phyloP scores from a whole-genome alignment of 2,113 vertebrate species.

The Chamaea fasciata region DNA sequence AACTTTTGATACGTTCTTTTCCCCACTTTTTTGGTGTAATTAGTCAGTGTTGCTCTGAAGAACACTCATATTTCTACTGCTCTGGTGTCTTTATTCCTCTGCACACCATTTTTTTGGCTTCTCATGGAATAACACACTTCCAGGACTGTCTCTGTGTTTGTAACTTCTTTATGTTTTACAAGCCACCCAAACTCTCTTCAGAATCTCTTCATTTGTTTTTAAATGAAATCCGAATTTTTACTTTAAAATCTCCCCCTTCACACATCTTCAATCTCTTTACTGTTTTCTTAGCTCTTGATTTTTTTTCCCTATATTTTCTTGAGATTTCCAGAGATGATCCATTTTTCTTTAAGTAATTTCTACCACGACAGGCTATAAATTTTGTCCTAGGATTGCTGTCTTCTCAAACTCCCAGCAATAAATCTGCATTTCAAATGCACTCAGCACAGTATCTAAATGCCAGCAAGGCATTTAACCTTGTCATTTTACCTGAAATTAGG shows the following conservation, averaged over 20 bases:
- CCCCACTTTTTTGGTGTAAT: background rate
- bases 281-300: background rate
- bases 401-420: background rate
- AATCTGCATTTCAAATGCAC: constrained; percentile 32
- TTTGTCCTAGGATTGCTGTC: background rate
- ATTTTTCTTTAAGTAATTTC: background rate
- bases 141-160: background rate
- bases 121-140: background rate
- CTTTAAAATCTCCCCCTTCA: background rate
- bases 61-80: background rate
- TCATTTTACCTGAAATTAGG: constrained; percentile 27
- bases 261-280: background rate
- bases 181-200: background rate
- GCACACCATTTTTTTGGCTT: background rate
- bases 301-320: background rate
- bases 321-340: background rate
- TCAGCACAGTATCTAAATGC: background rate
- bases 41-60: background rate
- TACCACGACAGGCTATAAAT: constrained; percentile 9
- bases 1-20: background rate
- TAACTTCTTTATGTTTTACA: background rate
- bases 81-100: background rate
- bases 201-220: background rate
- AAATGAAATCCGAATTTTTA: background rate
- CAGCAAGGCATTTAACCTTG: constrained; percentile 35